phyloP scores from a whole-genome alignment of 1,140 invertebrate species.

The Semibalanus balanoides region DNA sequence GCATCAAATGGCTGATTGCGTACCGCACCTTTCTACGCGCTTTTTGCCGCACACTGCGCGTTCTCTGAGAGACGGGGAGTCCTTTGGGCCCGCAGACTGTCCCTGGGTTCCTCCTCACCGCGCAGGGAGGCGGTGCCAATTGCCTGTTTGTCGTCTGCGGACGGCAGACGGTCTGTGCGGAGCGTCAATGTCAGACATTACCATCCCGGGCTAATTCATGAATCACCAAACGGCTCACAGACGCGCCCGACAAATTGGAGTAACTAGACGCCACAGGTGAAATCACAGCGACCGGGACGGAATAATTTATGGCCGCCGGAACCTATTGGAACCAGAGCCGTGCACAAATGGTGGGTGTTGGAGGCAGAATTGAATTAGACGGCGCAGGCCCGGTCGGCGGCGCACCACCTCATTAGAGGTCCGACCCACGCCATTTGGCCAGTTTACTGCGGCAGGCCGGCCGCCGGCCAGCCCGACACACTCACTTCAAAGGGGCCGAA shows the following conservation, averaged over 20 bases:
- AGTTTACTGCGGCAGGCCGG: background rate
- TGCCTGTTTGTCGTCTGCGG: background rate
- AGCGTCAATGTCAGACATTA: background rate
- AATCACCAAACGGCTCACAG: background rate
- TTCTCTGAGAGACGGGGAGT: no score
- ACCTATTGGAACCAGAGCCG: background rate
- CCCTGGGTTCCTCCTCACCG: no score
- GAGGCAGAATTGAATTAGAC: background rate
- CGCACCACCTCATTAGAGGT: background rate
- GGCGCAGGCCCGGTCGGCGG: no score
- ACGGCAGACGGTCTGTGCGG: background rate
- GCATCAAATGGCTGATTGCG: no score
- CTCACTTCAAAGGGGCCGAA: background rate
- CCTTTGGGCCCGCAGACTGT: no score
- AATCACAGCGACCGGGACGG: background rate
- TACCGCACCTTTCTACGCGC: no score
- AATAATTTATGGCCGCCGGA: background rate
- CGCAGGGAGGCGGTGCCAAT: background rate
- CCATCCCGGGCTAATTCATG: background rate
- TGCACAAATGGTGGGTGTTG: background rate
- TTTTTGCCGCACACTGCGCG: no score
- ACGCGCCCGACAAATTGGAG: background rate
- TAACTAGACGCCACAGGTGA: background rate
- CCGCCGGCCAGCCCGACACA: background rate
- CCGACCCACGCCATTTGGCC: background rate